Evolutionary conservation across 1,140 invertebrate genomes (phyloP).

Genomic region (Oncopeltus fasciatus): DNA sequence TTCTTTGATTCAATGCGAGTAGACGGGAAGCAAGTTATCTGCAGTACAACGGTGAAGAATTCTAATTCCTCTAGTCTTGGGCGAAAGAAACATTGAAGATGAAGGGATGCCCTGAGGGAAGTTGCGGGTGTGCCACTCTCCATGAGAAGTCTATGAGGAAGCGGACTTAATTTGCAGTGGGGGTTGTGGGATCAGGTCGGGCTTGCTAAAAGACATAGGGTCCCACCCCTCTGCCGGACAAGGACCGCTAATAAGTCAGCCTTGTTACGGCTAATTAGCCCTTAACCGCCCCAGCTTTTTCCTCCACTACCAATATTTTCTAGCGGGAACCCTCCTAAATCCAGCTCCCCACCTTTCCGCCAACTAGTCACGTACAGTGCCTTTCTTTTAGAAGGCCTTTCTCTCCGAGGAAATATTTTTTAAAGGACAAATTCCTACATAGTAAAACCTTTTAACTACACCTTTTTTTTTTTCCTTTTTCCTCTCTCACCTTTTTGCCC

Average conservation of each 20-base stretch:
- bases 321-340: not conserved
- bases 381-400: too few species aligned
- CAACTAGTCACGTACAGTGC: too few species aligned
- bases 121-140: not conserved
- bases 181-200: not conserved
- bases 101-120: not conserved
- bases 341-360: not conserved
- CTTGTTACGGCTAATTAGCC: constrained; percentile 7
- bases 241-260: not conserved
- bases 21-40: too few species aligned
- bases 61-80: not conserved
- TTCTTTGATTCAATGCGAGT: too few species aligned
- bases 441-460: too few species aligned
- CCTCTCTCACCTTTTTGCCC: too few species aligned
- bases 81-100: not conserved
- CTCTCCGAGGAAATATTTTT: too few species aligned
- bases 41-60: not conserved
- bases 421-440: too few species aligned
- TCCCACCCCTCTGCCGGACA: not conserved
- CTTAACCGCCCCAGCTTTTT: constrained; percentile 1
- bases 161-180: not conserved
- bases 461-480: too few species aligned
- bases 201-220: not conserved
- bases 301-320: constrained; percentile 7
- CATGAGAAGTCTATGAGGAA: not conserved